Percentiles rank a stretch among this genome's conserved stretches.
Conservation (phyloP, 2,888 invertebrate genomes). For the Kryphioiulus occultus region DNA sequence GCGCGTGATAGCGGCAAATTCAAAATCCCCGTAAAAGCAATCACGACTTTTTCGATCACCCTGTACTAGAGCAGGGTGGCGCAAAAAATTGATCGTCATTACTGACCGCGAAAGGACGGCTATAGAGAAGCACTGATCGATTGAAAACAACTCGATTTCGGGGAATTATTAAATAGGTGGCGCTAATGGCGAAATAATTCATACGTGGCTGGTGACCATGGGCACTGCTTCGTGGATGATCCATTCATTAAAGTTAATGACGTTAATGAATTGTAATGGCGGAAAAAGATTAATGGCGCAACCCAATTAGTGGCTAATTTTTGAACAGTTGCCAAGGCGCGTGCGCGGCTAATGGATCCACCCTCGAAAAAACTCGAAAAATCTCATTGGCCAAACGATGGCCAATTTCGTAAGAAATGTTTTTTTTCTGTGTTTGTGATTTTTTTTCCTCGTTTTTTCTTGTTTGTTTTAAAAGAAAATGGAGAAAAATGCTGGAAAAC, state of each 20-base stretch:
- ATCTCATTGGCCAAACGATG: not conserved
- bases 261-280: slow-evolving; percentile 2
- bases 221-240: not conserved
- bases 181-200: not conserved
- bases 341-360: not conserved
- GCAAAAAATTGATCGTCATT: too few relatives aligned
- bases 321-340: not conserved
- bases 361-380: not conserved
- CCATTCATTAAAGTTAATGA: not conserved
- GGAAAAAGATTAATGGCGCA: not conserved
- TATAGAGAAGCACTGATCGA: not conserved
- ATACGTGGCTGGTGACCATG: not conserved
- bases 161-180: not conserved
- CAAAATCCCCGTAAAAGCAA: too few relatives aligned
- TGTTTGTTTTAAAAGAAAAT: not conserved
- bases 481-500: not conserved
- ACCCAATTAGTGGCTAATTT: slow-evolving; percentile 15
- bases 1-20: too few relatives aligned
- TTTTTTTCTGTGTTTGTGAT: too few relatives aligned
- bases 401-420: not conserved
- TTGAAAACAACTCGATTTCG: not conserved
- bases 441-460: not conserved
- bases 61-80: too few relatives aligned
- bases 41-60: too few relatives aligned
- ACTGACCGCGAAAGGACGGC: too few relatives aligned